Evolutionary conservation across 2,113 vertebrate genomes (phyloP), one percentile per base, ranked within the genome.

Genomic region (Scolopax mira): DNA sequence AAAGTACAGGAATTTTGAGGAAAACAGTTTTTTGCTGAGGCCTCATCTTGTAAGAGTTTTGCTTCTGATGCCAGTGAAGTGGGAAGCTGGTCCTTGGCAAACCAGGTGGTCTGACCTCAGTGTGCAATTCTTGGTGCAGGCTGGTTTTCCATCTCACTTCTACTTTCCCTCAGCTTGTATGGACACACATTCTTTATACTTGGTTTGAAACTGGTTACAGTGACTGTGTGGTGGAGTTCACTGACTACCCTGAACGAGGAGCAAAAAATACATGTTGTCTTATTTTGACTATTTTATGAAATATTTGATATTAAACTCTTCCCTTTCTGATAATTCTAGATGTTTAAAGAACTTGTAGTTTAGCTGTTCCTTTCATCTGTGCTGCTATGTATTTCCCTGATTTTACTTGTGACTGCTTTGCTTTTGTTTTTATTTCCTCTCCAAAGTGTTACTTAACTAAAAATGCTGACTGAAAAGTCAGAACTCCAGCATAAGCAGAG

Each of bases 241-340:
- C 21, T 19, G n/a, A 10, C 39, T 64, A 41, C 3, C 2, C 3
- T 30, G 42, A 58, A 70, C 24, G 11, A 6, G 24, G 21, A 21
- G 8, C 3, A 41, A 62, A 82, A 79, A 51, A 22, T 2, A 1
- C 1, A 14, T 2, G 0, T 24, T 24, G 4, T 44, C 35, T 60
- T 49, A 41, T 73, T 80, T 65, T 84, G 17, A 22, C 27, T 71
- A 6, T 19, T 79, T 61, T 33, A 35, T 66, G 27, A 51, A 84
- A 54, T 62, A 42, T 28, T 81, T 58, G 4, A 2, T 44, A 21
- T 70, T 39, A 37, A 73, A 8, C 31, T 79, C 10, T 41, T 18
- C 13, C 11, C 5, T 71, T 60, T 49, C 24, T 3, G 8, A 78
- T 19, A 37, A 54, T 28, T 70, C 8, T 33, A 18, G 49, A 2